Evolutionary conservation across 2,113 vertebrate genomes (phyloP), one percentile per base, ranked within the genome.

Genomic region (Dasyurus viverrinus): DNA sequence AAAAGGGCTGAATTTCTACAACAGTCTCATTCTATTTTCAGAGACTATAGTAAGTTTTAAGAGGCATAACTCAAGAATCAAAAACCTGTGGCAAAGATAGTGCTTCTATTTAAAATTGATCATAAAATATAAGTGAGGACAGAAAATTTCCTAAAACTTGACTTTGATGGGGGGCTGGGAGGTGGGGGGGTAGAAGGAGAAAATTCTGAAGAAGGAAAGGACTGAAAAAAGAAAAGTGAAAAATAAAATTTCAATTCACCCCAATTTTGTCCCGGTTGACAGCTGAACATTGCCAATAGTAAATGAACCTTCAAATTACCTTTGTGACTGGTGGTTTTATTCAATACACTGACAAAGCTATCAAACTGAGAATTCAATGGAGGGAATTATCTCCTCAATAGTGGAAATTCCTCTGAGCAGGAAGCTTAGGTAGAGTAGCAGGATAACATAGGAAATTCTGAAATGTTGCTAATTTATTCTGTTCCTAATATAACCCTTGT

Each of bases 21-120:
- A n/a, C 2, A n/a, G 36, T 76, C 14, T 76, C 19, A 76, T 76
- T n/a, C 57, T n/a, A n/a, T 5, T 19, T 36, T 76, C 36, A 19
- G 14, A 22, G 36, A 76, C 16, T 19, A n/a, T 19, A 76, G 1
- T n/a, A 76, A 76, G 36, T 16, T 30, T 12, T 60, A 30, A 60
- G 57, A 60, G 26, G 11, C 2, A 11, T 60, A 60, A 60, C 30
- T 76, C n/a, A 22, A 22, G 68, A 76, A 76, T 76, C 14, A 76
- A 25, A 92, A 89, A 9, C 47, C 93, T 60, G n/a, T 90, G n/a
- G 60, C 14, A 94, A 23, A 94, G 4, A 60, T 25, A 27, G 46
- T 27, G 55, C 26, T 89, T 94, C 91, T 36, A 47, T 95, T 91
- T 76, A 93, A 93, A 97, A 93, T 57, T 84, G 24, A 90, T 24